phyloP scores from a whole-genome alignment of 2,888 invertebrate genomes.

The Alloplasta piceator region DNA sequence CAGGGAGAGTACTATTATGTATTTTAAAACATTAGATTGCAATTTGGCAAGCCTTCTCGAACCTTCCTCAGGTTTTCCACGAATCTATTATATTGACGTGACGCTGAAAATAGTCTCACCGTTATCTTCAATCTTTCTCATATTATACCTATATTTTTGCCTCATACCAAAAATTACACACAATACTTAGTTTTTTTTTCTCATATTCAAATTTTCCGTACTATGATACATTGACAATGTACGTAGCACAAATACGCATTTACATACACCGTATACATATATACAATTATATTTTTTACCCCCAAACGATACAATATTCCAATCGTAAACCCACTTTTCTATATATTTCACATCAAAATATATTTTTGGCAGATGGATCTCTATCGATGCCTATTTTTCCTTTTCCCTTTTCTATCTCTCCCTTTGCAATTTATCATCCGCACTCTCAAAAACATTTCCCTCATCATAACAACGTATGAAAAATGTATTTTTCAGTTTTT shows the following conservation, averaged over 20 bases:
- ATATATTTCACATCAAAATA: not conserved
- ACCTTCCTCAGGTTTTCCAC: no score
- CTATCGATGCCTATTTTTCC: slow-evolving; percentile 13
- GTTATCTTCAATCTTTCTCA: slow-evolving; percentile 24
- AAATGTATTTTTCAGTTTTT: slow-evolving; percentile 15
- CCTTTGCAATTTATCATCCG: slow-evolving; percentile 6
- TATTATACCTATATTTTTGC: slow-evolving; percentile 47
- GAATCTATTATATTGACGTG: no score
- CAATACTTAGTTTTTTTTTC: slow-evolving; percentile 39
- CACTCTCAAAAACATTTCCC: slow-evolving; percentile 35
- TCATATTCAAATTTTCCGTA: slow-evolving; percentile 57
- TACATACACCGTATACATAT: slow-evolving; percentile 50
- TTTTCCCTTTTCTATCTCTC: slow-evolving; percentile 13
- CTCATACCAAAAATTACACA: slow-evolving; percentile 62
- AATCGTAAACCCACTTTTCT: not conserved
- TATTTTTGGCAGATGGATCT: slow-evolving; percentile 54
- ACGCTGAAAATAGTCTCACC: no score
- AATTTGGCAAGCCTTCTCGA: no score
- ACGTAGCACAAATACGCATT: slow-evolving; percentile 42
- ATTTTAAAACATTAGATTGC: no score
- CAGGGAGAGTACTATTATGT: no score
- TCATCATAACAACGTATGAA: slow-evolving; percentile 9
- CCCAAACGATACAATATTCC: slow-evolving; percentile 37
- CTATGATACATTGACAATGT: slow-evolving; percentile 55
- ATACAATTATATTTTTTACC: slow-evolving; percentile 43